phyloP scores from a whole-genome alignment of 1,140 invertebrate genomes.

The Drosophila kanapiae region DNA sequence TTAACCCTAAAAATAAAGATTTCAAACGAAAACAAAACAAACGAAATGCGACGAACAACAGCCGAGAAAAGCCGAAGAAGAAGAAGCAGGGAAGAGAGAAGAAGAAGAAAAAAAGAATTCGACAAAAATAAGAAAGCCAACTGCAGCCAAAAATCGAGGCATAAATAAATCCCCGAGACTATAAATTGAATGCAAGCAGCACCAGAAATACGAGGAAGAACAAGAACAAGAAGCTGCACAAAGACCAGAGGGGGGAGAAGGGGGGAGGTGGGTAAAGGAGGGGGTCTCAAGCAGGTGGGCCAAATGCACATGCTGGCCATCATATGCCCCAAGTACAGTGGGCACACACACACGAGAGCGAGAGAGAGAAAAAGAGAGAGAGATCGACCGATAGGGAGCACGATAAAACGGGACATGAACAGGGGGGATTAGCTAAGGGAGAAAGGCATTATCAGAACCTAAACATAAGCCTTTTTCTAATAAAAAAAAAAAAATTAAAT shows the following conservation, averaged over 20 bases:
- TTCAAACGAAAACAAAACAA: conserved; percentile 48
- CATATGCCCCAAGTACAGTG: conserved; percentile 26
- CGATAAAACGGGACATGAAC: background rate
- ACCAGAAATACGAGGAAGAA: conserved; percentile 26
- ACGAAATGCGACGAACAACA: conserved; percentile 21
- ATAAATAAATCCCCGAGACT: conserved; percentile 51
- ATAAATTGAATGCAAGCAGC: conserved; percentile 49
- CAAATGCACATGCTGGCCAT: conserved; percentile 45
- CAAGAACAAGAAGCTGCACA: conserved; percentile 2
- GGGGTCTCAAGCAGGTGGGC: conserved; percentile 46
- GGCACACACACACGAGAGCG: background rate
- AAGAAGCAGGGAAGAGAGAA: background rate
- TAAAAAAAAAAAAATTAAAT: too few relatives aligned
- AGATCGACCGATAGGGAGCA: background rate
- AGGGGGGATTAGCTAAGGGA: background rate
- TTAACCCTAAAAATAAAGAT: conserved; percentile 47
- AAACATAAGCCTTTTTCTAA: too few relatives aligned
- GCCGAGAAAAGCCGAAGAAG: conserved; percentile 9
- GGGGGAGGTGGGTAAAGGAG: background rate
- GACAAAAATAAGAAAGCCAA: conserved; percentile 37
- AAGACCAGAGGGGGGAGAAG: background rate
- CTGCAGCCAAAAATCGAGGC: conserved; percentile 45
- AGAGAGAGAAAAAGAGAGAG: background rate
- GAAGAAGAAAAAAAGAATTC: background rate
- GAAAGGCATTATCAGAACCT: too few relatives aligned